These are phyloP conservation scores for Drosophila longiperda DNA, from an alignment of 2,888 invertebrate species.

Conservation along the genomic window DNA sequence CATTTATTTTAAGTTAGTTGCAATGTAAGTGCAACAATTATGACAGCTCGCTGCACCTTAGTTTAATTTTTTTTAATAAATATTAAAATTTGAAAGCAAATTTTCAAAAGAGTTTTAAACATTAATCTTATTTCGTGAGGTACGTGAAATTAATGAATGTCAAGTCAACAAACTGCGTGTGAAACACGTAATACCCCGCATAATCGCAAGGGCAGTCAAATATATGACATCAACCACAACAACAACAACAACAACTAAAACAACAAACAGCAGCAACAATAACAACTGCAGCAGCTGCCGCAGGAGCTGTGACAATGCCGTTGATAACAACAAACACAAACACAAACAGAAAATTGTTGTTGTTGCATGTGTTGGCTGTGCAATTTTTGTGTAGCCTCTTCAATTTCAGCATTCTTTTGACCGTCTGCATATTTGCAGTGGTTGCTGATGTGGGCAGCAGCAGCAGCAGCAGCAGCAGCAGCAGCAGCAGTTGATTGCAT, in stretches of 20 bases:
- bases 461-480: background rate
- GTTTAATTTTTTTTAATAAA: background rate
- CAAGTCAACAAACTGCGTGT: slow-evolving; percentile 15
- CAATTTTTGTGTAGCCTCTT: slow-evolving; percentile 60
- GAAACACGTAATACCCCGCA: slow-evolving; percentile 12
- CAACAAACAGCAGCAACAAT: slow-evolving; percentile 21
- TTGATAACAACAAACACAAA: slow-evolving; percentile 46
- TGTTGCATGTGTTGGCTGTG: slow-evolving; percentile 23
- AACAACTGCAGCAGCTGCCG: slow-evolving; percentile 38
- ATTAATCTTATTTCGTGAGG: background rate
- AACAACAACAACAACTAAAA: slow-evolving; percentile 5
- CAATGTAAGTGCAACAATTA: background rate
- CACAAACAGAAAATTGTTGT: slow-evolving; percentile 40
- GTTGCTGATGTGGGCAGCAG: slow-evolving; percentile 22
- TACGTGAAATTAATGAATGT: slow-evolving; percentile 5
- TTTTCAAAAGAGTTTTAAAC: background rate
- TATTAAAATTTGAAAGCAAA: background rate
- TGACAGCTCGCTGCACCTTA: background rate
- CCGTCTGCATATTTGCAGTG: slow-evolving; percentile 66
- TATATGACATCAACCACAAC: slow-evolving; percentile 41
- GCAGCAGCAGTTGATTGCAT: slow-evolving; percentile 28
- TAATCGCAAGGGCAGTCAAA: slow-evolving; percentile 41
- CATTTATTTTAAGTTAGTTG: background rate
- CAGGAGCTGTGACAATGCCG: slow-evolving; percentile 59
- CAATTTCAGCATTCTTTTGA: slow-evolving; percentile 77